phyloP scores from a whole-genome alignment of 2,888 invertebrate genomes.

The Ectemnius continuus region DNA sequence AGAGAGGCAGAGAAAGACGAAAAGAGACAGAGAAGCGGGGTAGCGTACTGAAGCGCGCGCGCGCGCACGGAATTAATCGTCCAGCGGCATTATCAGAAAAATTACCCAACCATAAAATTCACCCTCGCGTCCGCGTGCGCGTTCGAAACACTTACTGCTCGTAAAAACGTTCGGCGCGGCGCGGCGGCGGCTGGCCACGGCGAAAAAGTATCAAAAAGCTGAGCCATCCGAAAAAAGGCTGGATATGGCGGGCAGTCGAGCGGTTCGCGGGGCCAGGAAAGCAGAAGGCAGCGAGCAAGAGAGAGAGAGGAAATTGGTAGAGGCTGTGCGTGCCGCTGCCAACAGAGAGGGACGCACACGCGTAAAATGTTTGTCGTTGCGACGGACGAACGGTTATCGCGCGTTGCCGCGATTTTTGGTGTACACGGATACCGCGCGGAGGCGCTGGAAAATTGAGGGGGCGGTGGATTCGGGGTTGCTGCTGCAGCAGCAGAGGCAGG shows the following conservation, averaged over 20 bases:
- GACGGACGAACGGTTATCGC: constrained; percentile 63
- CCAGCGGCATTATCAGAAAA: constrained; percentile 55
- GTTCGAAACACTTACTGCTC: constrained; percentile 59
- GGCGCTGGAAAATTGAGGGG: constrained; percentile 44
- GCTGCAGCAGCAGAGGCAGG: too few species aligned
- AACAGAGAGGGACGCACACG: constrained; percentile 54
- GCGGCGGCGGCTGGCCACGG: background rate
- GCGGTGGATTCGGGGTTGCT: background rate
- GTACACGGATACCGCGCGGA: constrained; percentile 36
- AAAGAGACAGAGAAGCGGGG: constrained; percentile 11
- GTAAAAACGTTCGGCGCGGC: constrained; percentile 49
- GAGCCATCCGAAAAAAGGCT: constrained; percentile 12
- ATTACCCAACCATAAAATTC: constrained; percentile 59
- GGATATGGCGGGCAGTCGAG: constrained; percentile 9
- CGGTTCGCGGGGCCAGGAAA: constrained; percentile 36
- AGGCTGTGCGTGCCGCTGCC: background rate
- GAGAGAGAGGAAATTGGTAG: constrained; percentile 18
- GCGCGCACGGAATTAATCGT: constrained; percentile 50
- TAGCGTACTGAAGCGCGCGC: too few species aligned
- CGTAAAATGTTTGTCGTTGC: constrained; percentile 65
- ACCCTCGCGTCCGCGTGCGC: constrained; percentile 46
- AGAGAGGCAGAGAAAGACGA: constrained; percentile 23
- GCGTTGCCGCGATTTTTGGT: constrained; percentile 61
- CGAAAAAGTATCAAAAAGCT: constrained; percentile 29
- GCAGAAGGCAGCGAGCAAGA: constrained; percentile 6